phyloP scores from a whole-genome alignment of 1,140 invertebrate species.

The Drosophila punjabiensis region DNA sequence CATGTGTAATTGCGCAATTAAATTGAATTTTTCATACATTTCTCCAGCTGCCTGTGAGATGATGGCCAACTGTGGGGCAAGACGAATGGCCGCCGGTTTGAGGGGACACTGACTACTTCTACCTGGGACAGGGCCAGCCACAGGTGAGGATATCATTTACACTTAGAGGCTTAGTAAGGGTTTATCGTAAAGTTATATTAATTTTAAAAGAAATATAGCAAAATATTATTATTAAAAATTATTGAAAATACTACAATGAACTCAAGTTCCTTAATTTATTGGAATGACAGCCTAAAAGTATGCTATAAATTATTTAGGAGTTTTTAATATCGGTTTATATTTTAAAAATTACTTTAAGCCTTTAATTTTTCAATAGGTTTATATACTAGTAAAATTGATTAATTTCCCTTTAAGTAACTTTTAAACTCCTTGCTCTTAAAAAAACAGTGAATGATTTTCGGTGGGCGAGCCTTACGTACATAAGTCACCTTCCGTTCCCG shows the following conservation, averaged over 20 bases:
- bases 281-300: neutral
- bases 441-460: slow-evolving; percentile 27
- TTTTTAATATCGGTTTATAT: neutral
- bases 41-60: slow-evolving; percentile 37
- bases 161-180: no score
- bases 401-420: neutral
- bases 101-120: slow-evolving; percentile 15
- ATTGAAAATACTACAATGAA: no score
- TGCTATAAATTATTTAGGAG: no score
- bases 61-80: slow-evolving; percentile 38
- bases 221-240: neutral
- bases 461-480: neutral
- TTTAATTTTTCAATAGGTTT: neutral
- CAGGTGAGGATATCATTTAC: slow-evolving; percentile 60
- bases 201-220: neutral
- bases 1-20: slow-evolving; percentile 85
- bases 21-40: slow-evolving; percentile 85
- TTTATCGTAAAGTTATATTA: neutral
- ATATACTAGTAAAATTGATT: no score
- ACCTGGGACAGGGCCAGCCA: slow-evolving; percentile 31
- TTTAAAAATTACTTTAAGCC: neutral
- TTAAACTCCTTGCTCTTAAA: neutral
- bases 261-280: no score
- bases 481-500: slow-evolving; percentile 7
- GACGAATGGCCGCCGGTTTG: slow-evolving; percentile 29